These are phyloP conservation scores for Lepidocyrtinus sp. DNA, from an alignment of 2,888 invertebrate genomes.

Conservation along the genomic window DNA sequence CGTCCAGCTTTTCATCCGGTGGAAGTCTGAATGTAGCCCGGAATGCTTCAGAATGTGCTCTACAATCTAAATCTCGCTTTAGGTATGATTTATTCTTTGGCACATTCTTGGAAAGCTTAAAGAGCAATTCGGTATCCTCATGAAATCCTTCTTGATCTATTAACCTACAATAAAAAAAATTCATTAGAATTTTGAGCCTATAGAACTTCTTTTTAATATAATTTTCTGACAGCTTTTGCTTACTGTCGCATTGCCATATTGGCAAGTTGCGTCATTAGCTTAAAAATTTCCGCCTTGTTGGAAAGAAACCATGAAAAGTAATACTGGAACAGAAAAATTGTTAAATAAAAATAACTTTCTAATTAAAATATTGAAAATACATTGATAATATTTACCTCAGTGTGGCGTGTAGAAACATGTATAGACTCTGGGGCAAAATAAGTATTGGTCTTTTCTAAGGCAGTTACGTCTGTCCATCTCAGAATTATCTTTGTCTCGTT, in stretches of 20 bases:
- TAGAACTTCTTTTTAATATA: no score
- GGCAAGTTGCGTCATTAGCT: constrained; percentile 93
- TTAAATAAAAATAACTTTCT: constrained; percentile 24
- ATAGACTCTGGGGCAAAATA: constrained; percentile 89
- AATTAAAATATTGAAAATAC: constrained; percentile 17
- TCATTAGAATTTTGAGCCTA: background rate
- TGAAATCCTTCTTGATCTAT: constrained; percentile 94
- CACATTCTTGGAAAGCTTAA: constrained; percentile 88
- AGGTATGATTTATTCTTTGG: constrained; percentile 92
- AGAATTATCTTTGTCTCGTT: constrained; percentile 90
- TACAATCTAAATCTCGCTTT: constrained; percentile 94
- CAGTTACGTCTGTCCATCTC: constrained; percentile 91
- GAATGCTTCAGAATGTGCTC: constrained; percentile 94
- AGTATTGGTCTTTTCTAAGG: constrained; percentile 83
- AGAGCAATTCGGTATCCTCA: constrained; percentile 88
- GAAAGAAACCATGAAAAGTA: constrained; percentile 88
- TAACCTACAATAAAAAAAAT: constrained; percentile 77
- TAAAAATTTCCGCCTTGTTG: constrained; percentile 88
- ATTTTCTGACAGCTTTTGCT: no score
- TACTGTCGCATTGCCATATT: constrained; percentile 97
- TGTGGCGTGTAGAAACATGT: constrained; percentile 87
- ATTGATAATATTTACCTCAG: constrained; percentile 74
- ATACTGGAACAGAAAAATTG: constrained; percentile 76
- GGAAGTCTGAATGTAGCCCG: constrained; percentile 89
- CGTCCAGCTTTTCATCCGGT: constrained; percentile 92